Percentiles rank a stretch among this genome's conserved stretches.
Conservation (phyloP, 2,113 vertebrate species). For the Brachionichthys hirsutus region DNA sequence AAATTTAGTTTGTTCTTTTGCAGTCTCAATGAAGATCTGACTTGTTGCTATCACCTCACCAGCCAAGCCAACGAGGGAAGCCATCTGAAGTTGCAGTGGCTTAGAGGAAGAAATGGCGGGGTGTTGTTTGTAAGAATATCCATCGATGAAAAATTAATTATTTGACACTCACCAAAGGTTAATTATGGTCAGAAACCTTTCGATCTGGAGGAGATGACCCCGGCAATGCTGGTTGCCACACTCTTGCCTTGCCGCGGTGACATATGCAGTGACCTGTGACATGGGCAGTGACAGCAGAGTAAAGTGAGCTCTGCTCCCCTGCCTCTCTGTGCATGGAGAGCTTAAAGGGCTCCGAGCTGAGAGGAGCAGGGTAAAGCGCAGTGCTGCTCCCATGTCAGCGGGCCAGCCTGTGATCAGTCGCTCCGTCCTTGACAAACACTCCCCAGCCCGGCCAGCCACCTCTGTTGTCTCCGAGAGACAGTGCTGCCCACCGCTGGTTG, state of each 20-base stretch:
- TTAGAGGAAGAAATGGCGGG: constrained; percentile 22
- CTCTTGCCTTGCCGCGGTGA: constrained; percentile 82
- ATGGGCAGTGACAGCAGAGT: constrained; percentile 83
- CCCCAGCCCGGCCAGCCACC: constrained; percentile 58
- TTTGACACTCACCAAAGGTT: constrained; percentile 88
- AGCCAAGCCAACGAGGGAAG: background rate
- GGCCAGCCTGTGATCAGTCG: constrained; percentile 45
- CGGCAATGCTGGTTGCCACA: constrained; percentile 76
- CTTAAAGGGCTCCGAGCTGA: constrained; percentile 55
- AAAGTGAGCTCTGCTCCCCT: constrained; percentile 69
- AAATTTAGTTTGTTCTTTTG: no score
- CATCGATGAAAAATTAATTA: constrained; percentile 94
- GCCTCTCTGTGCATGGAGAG: constrained; percentile 70
- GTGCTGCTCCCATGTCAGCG: constrained; percentile 38
- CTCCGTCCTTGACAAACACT: constrained; percentile 52
- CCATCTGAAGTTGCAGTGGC: constrained; percentile 6
- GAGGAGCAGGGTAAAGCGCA: constrained; percentile 58
- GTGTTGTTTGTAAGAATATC: constrained; percentile 73
- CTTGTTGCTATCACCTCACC: background rate
- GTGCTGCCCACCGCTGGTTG: constrained; percentile 78
- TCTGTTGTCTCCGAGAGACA: constrained; percentile 65
- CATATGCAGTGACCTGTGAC: constrained; percentile 88
- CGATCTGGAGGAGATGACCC: constrained; percentile 88
- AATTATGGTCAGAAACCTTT: constrained; percentile 93
- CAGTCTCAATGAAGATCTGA: no score